Conservation (phyloP, 2,113 vertebrate genomes). For the Orientallactaga bullata region DNA sequence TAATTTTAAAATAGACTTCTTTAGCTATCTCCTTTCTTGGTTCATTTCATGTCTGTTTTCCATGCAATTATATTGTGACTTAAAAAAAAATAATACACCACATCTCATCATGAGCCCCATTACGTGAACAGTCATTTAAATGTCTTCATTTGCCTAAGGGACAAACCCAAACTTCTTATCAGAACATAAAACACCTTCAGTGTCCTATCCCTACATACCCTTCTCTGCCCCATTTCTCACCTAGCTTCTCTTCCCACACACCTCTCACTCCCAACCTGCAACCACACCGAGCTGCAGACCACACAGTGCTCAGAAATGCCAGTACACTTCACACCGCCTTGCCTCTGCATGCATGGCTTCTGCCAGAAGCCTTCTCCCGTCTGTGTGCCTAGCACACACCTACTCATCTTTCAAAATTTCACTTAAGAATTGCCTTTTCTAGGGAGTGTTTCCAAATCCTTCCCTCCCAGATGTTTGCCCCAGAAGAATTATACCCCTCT, state of each 20-base stretch:
- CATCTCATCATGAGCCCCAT: neutral
- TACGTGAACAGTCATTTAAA: slow-evolving; percentile 8
- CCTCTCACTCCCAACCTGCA: slow-evolving; percentile 35
- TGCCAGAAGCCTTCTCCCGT: slow-evolving; percentile 34
- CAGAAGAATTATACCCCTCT: neutral
- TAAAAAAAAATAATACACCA: neutral
- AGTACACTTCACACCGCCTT: neutral
- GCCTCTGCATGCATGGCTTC: neutral
- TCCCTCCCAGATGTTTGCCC: neutral
- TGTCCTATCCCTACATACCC: neutral
- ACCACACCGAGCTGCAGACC: neutral
- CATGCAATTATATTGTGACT: neutral
- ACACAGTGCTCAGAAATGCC: slow-evolving; percentile 60
- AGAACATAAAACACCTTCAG: neutral
- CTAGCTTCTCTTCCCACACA: slow-evolving; percentile 53
- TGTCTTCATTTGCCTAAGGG: slow-evolving; percentile 2
- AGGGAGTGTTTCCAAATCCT: slow-evolving; percentile 21
- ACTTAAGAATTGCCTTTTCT: slow-evolving; percentile 33
- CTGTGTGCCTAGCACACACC: slow-evolving; percentile 57
- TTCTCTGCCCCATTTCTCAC: slow-evolving; percentile 18
- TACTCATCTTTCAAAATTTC: slow-evolving; percentile 61
- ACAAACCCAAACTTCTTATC: slow-evolving; percentile 6
- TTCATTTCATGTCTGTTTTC: neutral
- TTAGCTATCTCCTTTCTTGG: neutral
- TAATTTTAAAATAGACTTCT: neutral